Evolutionary conservation across 2,113 vertebrate species (phyloP).

Genomic region (Ictalurus furcatus): DNA sequence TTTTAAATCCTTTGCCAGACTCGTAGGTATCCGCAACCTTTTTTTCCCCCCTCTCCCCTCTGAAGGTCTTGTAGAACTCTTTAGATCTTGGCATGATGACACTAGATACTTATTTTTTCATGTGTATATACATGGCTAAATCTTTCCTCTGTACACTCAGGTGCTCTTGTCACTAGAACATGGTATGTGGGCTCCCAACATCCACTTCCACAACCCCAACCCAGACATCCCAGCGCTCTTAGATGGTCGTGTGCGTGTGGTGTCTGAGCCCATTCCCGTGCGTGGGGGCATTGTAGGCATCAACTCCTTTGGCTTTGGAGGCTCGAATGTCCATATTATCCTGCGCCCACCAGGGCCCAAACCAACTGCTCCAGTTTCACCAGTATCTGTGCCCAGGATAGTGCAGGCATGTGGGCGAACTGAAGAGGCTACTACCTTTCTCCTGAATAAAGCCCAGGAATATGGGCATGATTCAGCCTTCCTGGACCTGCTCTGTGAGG

Average conservation of each 20-base stretch:
- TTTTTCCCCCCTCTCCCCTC: too few relatives aligned
- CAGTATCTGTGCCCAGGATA: conserved; percentile 65
- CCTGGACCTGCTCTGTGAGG: conserved; percentile 80
- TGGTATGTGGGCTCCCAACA: conserved; percentile 91
- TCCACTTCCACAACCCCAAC: conserved; percentile 85
- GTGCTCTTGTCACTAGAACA: conserved; percentile 87
- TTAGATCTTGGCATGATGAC: too few relatives aligned
- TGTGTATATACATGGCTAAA: neutral
- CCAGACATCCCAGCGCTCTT: conserved; percentile 83
- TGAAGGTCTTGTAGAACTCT: too few relatives aligned
- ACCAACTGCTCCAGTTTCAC: neutral
- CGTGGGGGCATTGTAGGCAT: conserved; percentile 83
- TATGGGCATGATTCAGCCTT: conserved; percentile 69
- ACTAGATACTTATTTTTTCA: too few relatives aligned
- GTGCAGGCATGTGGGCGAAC: conserved; percentile 87
- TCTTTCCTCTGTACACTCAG: conserved; percentile 60
- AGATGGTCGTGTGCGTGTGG: conserved; percentile 79
- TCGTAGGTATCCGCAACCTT: too few relatives aligned
- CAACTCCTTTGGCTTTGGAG: conserved; percentile 96
- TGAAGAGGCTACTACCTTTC: conserved; percentile 71
- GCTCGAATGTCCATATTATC: conserved; percentile 91
- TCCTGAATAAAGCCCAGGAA: conserved; percentile 76
- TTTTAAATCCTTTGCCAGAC: too few relatives aligned
- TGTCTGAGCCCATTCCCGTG: conserved; percentile 79
- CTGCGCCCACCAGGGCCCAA: conserved; percentile 73